Percentiles rank a stretch among this genome's conserved stretches.
Conservation (phyloP, 1,140 invertebrate species). For the Drosophila jambulina region DNA sequence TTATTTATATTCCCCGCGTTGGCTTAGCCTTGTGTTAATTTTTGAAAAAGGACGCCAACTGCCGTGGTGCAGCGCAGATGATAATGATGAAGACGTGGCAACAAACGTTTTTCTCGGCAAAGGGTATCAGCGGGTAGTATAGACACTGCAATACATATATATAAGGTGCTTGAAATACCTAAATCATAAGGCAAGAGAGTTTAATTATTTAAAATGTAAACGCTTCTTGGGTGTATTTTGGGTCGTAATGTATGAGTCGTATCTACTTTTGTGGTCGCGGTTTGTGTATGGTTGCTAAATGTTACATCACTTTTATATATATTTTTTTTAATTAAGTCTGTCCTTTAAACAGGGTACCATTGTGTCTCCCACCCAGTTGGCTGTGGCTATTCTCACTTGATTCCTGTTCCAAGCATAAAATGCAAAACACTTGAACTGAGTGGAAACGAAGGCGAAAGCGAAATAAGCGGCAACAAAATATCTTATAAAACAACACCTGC, state of each 20-base stretch:
- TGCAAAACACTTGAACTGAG: constrained; percentile 80
- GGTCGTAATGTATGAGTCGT: too few relatives aligned
- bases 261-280: too few relatives aligned
- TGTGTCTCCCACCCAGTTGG: not conserved
- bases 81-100: constrained; percentile 68
- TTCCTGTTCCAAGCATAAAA: constrained; percentile 53
- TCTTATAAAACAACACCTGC: constrained; percentile 23
- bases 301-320: too few relatives aligned
- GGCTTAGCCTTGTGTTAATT: constrained; percentile 65
- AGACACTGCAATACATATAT: not conserved
- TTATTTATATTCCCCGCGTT: constrained; percentile 29
- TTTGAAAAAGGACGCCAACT: constrained; percentile 72
- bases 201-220: not conserved
- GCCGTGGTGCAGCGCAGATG: constrained; percentile 65
- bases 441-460: constrained; percentile 73
- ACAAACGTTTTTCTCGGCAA: constrained; percentile 18
- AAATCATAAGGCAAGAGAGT: too few relatives aligned
- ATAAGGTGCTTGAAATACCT: not conserved
- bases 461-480: constrained; percentile 65
- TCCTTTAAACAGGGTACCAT: constrained; percentile 4
- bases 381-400: constrained; percentile 9
- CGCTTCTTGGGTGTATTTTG: too few relatives aligned
- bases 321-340: too few relatives aligned
- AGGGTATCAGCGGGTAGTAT: constrained; percentile 9
- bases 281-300: too few relatives aligned